Evolutionary conservation across 1,140 invertebrate species (phyloP).

Genomic region (Oryzaephilus surinamensis): DNA sequence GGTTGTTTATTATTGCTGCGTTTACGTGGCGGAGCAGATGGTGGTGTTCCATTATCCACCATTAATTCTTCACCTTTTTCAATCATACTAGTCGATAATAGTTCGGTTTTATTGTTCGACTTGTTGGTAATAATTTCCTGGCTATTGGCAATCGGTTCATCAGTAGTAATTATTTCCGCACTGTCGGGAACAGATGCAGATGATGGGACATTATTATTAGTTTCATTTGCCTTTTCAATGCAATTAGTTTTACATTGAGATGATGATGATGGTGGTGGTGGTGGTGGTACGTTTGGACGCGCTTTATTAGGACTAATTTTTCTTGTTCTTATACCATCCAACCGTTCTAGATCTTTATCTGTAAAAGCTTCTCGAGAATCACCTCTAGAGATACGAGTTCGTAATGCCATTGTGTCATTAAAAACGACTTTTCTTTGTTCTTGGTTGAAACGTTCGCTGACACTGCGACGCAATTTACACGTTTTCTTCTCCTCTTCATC

Average conservation of each 20-base stretch:
- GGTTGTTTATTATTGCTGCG: conserved; percentile 27
- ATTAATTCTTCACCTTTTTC: not conserved
- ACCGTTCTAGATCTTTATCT: conserved; percentile 36
- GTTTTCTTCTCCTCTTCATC: not conserved
- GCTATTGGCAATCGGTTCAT: not conserved
- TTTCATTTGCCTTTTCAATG: not conserved
- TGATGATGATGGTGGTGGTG: conserved; percentile 14
- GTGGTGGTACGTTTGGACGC: conserved; percentile 36
- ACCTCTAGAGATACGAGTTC: conserved; percentile 47
- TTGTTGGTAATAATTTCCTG: not conserved
- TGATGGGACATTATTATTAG: not conserved
- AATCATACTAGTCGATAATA: no score
- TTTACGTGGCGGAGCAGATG: conserved; percentile 29
- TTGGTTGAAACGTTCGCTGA: conserved; percentile 38
- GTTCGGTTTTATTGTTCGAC: no score
- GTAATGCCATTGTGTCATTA: conserved; percentile 67
- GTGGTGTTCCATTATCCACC: conserved; percentile 12
- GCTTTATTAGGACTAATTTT: conserved; percentile 22
- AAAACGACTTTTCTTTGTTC: conserved; percentile 39
- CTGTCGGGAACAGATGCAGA: not conserved
- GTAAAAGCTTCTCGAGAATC: conserved; percentile 39
- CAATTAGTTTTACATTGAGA: not conserved
- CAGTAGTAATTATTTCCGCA: not conserved
- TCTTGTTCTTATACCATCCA: conserved; percentile 38
- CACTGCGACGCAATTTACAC: conserved; percentile 38